Evolutionary conservation across 2,113 vertebrate species (phyloP), one percentile per base, ranked within the genome.

Genomic region (Oenanthe melanoleuca): DNA sequence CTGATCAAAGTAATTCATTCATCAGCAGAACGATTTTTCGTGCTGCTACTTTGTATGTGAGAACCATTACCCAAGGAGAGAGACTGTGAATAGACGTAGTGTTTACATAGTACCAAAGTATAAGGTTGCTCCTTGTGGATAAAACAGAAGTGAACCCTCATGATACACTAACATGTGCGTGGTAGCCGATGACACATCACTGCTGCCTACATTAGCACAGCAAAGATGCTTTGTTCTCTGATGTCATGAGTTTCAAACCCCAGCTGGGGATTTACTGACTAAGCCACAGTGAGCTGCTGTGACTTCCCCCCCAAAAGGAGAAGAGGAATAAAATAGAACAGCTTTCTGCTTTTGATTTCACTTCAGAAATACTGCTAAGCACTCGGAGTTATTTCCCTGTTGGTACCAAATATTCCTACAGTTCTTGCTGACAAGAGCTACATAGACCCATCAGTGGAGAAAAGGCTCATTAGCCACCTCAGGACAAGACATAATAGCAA

Each of bases 31-130:
- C 40, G 86, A 95, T 42, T 97, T 96, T 96, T 96, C 89, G 56
- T 95, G 95, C 96, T 96, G 92, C 95, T 96, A 80, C 86, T 97
- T 92, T 94, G 78, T 94, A 96, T 97, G 82, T 94, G 92, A 96
- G 97, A 97, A 95, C 82, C 91, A 95, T 95, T 96, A 87, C 84
- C 90, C 65, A 88, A 84, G 88, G 92, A 96, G 94, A 80, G 92
- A 87, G 64, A 20, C 69, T 37, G 75, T 97, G 97, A 98, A 98
- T 97, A 96, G 95, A 86, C 33, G 52, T 42, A 98, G 92, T 98
- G 98, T 98, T 96, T 97, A 91, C 92, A 93, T 56, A 92, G 94
- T 66, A 98, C 97, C 96, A 97, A 96, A 97, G 97, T 97, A 97
- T 97, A 96, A 97, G 95, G 95, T 97, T 97, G 96, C 95, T 97